A percentile compares a stretch with the other conserved stretches of the same genome.
phyloP scores from a whole-genome alignment of 2,113 vertebrate genomes.

The Stigmatopora nigra region DNA sequence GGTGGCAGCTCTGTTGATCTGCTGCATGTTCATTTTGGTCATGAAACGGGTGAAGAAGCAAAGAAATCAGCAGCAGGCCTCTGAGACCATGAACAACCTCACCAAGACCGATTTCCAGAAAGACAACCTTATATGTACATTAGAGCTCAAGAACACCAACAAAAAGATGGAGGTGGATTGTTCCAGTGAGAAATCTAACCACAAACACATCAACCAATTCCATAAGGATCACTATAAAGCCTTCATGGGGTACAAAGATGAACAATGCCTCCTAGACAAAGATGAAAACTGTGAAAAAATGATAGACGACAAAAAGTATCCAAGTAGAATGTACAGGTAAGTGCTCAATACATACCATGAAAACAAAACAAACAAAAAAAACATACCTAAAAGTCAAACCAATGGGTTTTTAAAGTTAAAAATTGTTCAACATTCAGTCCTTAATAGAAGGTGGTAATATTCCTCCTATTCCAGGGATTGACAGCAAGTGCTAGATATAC shows the following conservation, averaged over 20 bases:
- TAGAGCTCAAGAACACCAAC: conserved; percentile 94
- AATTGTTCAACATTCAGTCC: too few relatives aligned
- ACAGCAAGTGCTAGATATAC: too few relatives aligned
- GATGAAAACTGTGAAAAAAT: conserved; percentile 88
- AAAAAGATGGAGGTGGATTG: conserved; percentile 92
- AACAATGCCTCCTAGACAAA: conserved; percentile 76
- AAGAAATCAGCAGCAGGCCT: conserved; percentile 70
- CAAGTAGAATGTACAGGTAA: conserved; percentile 86
- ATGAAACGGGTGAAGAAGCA: conserved; percentile 76
- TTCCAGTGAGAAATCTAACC: conserved; percentile 83
- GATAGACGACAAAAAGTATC: conserved; percentile 81
- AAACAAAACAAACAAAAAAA: background rate
- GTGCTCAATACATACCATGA: conserved; percentile 13
- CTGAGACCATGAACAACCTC: conserved; percentile 92
- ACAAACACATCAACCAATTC: conserved; percentile 87
- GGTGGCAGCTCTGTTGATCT: conserved; percentile 77
- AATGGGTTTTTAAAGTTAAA: too few relatives aligned
- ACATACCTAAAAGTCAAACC: background rate
- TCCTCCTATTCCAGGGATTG: too few relatives aligned
- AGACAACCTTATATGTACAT: conserved; percentile 82
- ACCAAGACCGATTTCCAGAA: conserved; percentile 81
- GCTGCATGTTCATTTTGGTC: conserved; percentile 74
- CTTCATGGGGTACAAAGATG: conserved; percentile 80
- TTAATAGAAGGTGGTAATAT: too few relatives aligned
- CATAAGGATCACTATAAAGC: conserved; percentile 84